These are phyloP conservation scores for Crenuchus spilurus DNA, from an alignment of 2,797 vertebrate genomes.

Conservation along the genomic window DNA sequence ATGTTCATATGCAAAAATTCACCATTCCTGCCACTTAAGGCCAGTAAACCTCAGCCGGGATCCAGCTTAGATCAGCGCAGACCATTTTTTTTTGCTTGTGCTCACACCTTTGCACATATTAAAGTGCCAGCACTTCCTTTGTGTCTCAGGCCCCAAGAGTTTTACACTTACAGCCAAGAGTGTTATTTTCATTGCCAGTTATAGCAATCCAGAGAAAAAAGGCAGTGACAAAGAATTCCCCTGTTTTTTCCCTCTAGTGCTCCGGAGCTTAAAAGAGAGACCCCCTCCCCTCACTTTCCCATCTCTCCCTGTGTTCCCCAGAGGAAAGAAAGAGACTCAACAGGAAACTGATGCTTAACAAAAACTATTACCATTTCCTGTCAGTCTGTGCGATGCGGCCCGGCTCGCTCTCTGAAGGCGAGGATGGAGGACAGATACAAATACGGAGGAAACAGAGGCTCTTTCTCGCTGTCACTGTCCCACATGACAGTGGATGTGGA, in stretches of 20 bases:
- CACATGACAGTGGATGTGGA: constrained; percentile 26
- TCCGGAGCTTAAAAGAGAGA: constrained; percentile 24
- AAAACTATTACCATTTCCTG: constrained; percentile 51
- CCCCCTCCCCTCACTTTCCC: constrained; percentile 15
- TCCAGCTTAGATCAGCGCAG: constrained; percentile 39
- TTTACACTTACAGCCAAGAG: constrained; percentile 20
- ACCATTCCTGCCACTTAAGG: neutral
- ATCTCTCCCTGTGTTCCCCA: constrained; percentile 13
- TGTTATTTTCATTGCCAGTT: constrained; percentile 51
- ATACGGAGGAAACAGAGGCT: constrained; percentile 25
- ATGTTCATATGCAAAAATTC: neutral
- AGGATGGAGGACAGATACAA: constrained; percentile 5
- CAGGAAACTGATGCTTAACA: constrained; percentile 47
- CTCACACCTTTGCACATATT: constrained; percentile 33
- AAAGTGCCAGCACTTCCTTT: constrained; percentile 44
- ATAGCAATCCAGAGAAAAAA: constrained; percentile 33
- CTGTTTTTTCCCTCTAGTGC: constrained; percentile 22
- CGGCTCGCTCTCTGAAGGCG: constrained; percentile 2
- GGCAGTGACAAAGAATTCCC: constrained; percentile 30
- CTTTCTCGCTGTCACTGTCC: constrained; percentile 27
- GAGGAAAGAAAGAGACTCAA: constrained; percentile 38
- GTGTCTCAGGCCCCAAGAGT: constrained; percentile 40
- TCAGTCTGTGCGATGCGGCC: constrained; percentile 24
- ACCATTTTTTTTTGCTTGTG: constrained; percentile 23
- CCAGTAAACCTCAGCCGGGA: constrained; percentile 15